phyloP scores from a whole-genome alignment of 2,888 invertebrate genomes.

The Philonicus albiceps region DNA sequence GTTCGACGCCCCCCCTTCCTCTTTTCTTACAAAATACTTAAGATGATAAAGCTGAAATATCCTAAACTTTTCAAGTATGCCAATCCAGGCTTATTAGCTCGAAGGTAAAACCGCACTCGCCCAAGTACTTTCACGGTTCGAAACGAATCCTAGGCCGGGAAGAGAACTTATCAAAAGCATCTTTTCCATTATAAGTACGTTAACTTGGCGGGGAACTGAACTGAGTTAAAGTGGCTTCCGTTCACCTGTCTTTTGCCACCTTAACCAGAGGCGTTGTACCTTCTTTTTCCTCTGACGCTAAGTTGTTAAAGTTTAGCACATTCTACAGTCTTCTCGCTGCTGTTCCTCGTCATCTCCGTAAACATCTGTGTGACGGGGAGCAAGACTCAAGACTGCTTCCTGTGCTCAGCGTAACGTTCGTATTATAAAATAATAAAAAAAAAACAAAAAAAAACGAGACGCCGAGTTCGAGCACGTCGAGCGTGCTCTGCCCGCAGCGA shows the following conservation, averaged over 20 bases:
- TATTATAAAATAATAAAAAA: too few relatives aligned
- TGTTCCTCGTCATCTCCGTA: neutral
- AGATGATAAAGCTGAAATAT: conserved; percentile 16
- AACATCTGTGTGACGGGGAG: neutral
- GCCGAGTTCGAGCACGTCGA: neutral
- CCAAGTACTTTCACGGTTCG: neutral
- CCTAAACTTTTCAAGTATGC: conserved; percentile 22
- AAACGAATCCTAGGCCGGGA: neutral
- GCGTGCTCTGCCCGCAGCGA: neutral
- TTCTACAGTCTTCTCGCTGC: neutral
- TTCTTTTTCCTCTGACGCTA: conserved; percentile 15
- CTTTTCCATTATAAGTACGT: conserved; percentile 21
- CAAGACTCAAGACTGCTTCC: neutral
- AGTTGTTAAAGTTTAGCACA: conserved; percentile 32
- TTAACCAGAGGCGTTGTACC: neutral
- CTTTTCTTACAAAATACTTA: neutral
- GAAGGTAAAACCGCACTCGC: neutral
- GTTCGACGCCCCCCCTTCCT: neutral
- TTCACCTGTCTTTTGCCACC: conserved; percentile 7
- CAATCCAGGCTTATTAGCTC: conserved; percentile 31
- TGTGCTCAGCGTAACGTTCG: neutral
- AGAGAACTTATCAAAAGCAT: conserved; percentile 11
- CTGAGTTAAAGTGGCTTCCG: conserved; percentile 15
- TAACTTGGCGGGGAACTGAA: neutral
- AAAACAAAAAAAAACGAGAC: too few relatives aligned